Base-by-base conservation (phyloP, 2,797 vertebrate genomes). In the Florisuga fusca region DNA sequence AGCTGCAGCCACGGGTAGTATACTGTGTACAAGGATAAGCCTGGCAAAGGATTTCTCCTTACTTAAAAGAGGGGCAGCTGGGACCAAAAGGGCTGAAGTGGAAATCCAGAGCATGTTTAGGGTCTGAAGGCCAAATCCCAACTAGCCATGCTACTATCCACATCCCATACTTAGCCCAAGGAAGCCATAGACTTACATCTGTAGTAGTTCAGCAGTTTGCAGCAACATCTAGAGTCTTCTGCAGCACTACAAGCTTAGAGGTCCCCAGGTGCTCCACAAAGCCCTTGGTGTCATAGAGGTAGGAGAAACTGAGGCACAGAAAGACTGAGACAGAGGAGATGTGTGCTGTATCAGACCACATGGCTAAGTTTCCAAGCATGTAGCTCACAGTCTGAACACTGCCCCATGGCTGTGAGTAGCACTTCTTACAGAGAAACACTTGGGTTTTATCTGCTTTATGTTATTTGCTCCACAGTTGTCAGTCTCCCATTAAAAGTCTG, bases 341-440 rank as follows among this genome's bases (percentile, higher is more conserved):
- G 14, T 34, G 71, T 27, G 29, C 74, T 73, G 67, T 27, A 17
- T 43, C 36, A 74, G 33, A 13, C 7, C 57, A 7, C 46, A 4
- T 23, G 45, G 63, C 31, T 63, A 67, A 54, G 33, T 7, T 83
- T 21, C 51, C 64, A 57, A 71, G 72, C 6, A 0, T 7, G 43
- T 61, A 27, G 9, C 83, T 87, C 10, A 0, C 31, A 18, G 62
- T 58, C 36, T 12, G 68, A 59, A n/a, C 31, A 1, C 27, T 62
- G 90, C 33, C 36, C 36, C 0, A 0, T 27, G 51, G 38, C 38
- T 58, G 29, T 17, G 48, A 84, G 53, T 63, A 69, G 68, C 46
- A 4, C 72, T 57, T 57, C 0, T 0, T 7, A 9, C 15, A 36
- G 11, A 29, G 27, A 6, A 50, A 48, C 22, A 3, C 33, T 26